These are phyloP conservation scores for Cyprinodon tularosa DNA, from an alignment of 2,113 vertebrate genomes.

Conservation along the genomic window DNA sequence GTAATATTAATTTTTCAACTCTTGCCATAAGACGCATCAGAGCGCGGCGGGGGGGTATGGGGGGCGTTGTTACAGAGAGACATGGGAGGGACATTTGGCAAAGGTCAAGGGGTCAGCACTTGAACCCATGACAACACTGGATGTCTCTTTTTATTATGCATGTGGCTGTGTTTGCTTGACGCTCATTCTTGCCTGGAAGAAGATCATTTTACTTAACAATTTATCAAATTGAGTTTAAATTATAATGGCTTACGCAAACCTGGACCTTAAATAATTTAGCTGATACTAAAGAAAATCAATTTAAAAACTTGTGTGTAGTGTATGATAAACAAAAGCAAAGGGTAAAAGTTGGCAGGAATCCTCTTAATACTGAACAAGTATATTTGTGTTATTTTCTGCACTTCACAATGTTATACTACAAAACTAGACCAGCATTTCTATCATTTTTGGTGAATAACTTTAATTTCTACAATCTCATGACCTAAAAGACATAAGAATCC, in stretches of 20 bases:
- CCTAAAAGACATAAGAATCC: slow-evolving; percentile 13
- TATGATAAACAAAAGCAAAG: no score
- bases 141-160: no score
- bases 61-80: no score
- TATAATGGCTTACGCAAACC: neutral
- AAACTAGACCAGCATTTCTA: neutral
- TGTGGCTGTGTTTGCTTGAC: neutral
- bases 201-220: no score
- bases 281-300: neutral
- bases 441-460: slow-evolving; percentile 4
- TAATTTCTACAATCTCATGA: slow-evolving; percentile 3
- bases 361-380: neutral
- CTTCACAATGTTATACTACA: neutral
- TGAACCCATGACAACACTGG: no score
- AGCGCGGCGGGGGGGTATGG: no score
- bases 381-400: neutral
- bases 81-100: no score
- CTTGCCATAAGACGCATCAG: no score
- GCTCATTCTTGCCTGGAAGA: neutral
- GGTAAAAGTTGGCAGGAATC: no score
- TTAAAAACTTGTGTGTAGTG: neutral
- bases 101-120: no score
- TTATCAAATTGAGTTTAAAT: neutral
- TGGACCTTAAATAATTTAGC: no score
- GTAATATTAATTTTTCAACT: no score